phyloP scores from a whole-genome alignment of 2,888 invertebrate genomes.

The Hanleya hanleyi region DNA sequence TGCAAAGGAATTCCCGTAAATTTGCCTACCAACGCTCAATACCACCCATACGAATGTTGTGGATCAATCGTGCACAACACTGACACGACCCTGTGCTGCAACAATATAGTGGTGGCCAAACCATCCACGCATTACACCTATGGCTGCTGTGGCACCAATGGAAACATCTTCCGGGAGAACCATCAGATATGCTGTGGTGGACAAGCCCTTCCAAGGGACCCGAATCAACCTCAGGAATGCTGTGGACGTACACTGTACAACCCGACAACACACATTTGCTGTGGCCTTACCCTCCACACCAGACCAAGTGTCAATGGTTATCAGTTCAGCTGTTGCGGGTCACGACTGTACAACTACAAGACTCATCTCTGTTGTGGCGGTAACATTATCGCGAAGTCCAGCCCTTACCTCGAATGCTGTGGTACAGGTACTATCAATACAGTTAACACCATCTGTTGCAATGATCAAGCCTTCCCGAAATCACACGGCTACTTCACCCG shows the following conservation, averaged over 20 bases:
- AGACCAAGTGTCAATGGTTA: neutral
- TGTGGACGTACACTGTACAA: neutral
- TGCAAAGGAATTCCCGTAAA: neutral
- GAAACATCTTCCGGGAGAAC: neutral
- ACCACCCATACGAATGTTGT: neutral
- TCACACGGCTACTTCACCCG: neutral
- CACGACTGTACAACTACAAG: neutral
- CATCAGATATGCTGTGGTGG: neutral
- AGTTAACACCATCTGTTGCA: neutral
- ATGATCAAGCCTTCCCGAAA: neutral
- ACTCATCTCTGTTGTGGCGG: neutral
- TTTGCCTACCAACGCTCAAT: neutral
- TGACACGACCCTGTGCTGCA: neutral
- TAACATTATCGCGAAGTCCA: neutral
- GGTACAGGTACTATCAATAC: neutral
- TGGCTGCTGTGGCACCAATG: neutral
- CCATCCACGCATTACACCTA: neutral
- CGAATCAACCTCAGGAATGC: neutral
- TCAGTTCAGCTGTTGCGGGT: neutral
- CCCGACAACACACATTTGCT: neutral
- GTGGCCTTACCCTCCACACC: neutral
- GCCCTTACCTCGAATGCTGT: neutral
- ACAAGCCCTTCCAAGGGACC: neutral
- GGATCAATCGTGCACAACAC: neutral
- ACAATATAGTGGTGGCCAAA: neutral